A percentile compares a stretch with the other conserved stretches of the same genome.
These are phyloP conservation scores for Holcopasites calliopsidis DNA, from an alignment of 1,140 invertebrate genomes.

Conservation along the genomic window DNA sequence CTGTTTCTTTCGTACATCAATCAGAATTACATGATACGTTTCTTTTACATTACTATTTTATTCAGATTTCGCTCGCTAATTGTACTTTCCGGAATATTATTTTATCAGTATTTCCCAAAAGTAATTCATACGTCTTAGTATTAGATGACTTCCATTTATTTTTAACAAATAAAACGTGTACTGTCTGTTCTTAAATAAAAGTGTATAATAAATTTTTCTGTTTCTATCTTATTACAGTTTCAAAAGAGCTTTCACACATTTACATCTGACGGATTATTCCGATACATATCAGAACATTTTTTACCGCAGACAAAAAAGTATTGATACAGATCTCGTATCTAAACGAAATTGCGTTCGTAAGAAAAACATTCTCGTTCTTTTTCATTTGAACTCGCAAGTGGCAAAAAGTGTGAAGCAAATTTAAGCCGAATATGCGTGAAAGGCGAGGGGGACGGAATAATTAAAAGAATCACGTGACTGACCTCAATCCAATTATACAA, in stretches of 20 bases:
- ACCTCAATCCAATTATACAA: slow-evolving; percentile 62
- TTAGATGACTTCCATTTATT: slow-evolving; percentile 32
- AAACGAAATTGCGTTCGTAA: neutral
- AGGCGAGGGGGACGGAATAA: slow-evolving; percentile 32
- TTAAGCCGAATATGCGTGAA: slow-evolving; percentile 28
- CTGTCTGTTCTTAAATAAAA: slow-evolving; percentile 50
- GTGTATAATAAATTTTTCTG: slow-evolving; percentile 17
- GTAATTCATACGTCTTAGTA: slow-evolving; percentile 30
- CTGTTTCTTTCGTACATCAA: neutral
- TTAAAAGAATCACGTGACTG: slow-evolving; percentile 47
- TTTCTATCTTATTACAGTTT: neutral
- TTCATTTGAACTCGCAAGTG: neutral
- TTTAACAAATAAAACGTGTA: slow-evolving; percentile 43
- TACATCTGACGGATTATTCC: neutral
- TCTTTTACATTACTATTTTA: neutral
- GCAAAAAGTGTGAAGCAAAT: slow-evolving; percentile 33
- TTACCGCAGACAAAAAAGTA: neutral
- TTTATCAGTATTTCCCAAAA: slow-evolving; percentile 21
- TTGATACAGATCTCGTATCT: neutral
- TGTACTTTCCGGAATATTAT: neutral
- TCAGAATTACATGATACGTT: neutral
- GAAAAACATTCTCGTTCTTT: neutral
- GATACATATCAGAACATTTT: neutral
- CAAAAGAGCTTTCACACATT: too few relatives aligned
- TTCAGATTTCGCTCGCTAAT: slow-evolving; percentile 7